These are phyloP conservation scores for Octomys mimax DNA, from an alignment of 2,797 vertebrate species.

Conservation along the genomic window DNA sequence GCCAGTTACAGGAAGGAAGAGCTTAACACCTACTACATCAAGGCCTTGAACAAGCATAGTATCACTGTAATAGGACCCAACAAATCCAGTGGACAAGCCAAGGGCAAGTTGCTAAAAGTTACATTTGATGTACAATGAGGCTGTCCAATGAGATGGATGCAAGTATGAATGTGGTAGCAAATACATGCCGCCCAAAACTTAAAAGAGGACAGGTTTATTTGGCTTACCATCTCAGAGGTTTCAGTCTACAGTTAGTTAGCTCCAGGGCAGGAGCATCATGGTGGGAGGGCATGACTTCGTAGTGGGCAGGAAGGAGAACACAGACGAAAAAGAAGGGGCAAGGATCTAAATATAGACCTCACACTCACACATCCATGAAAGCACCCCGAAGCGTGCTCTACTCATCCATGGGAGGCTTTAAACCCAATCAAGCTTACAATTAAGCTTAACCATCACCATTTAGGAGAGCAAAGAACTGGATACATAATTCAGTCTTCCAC, in stretches of 20 bases:
- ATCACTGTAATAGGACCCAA: neutral
- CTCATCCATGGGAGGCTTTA: neutral
- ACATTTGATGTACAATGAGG: neutral
- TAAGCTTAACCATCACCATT: neutral
- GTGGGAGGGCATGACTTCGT: neutral
- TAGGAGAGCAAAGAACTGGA: neutral
- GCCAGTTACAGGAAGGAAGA: neutral
- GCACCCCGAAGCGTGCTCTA: neutral
- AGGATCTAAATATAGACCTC: no score
- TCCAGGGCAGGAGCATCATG: neutral
- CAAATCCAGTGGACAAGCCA: neutral
- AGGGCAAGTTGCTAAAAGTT: neutral
- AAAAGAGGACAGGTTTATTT: neutral
- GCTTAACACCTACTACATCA: neutral
- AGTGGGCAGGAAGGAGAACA: neutral
- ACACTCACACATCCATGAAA: neutral
- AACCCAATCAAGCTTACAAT: neutral
- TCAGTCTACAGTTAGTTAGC: neutral
- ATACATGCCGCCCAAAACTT: neutral
- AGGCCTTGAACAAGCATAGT: neutral
- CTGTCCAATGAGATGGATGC: neutral
- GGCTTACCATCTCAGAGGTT: neutral
- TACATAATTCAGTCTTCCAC: neutral
- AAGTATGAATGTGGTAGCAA: neutral
- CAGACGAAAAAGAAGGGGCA: neutral